These are phyloP conservation scores for Teinopalpus imperialis DNA, from an alignment of 2,888 invertebrate genomes.

Conservation along the genomic window DNA sequence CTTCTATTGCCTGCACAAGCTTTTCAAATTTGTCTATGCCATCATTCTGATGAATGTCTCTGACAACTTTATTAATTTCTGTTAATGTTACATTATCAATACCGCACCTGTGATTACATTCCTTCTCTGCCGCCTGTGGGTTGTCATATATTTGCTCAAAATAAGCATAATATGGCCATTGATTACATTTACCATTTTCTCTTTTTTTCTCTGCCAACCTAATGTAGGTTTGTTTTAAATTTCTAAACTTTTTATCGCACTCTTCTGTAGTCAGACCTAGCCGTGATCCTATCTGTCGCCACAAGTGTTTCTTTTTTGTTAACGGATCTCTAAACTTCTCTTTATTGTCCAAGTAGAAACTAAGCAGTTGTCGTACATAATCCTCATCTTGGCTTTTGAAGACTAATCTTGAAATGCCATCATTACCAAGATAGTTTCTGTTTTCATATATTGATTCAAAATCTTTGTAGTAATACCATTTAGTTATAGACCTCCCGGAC, in stretches of 20 bases:
- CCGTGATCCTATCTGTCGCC: slow-evolving; percentile 55
- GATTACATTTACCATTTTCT: slow-evolving; percentile 52
- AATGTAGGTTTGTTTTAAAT: slow-evolving; percentile 69
- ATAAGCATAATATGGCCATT: slow-evolving; percentile 66
- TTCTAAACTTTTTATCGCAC: slow-evolving; percentile 69
- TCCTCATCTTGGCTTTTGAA: slow-evolving; percentile 48
- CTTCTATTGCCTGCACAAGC: slow-evolving; percentile 56
- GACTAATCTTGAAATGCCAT: slow-evolving; percentile 32
- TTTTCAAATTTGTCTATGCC: slow-evolving; percentile 56
- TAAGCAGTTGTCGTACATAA: slow-evolving; percentile 60
- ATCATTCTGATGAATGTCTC: slow-evolving; percentile 43
- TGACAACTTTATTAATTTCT: slow-evolving; percentile 49
- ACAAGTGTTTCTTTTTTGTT: slow-evolving; percentile 60
- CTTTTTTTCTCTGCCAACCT: slow-evolving; percentile 55
- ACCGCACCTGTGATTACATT: slow-evolving; percentile 31
- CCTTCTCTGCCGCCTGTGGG: no score
- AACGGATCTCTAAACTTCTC: slow-evolving; percentile 61
- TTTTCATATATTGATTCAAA: slow-evolving; percentile 59
- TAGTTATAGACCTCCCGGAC: slow-evolving; percentile 50
- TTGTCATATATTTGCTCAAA: slow-evolving; percentile 67
- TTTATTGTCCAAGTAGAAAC: slow-evolving; percentile 63
- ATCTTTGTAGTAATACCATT: slow-evolving; percentile 68
- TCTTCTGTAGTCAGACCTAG: slow-evolving; percentile 60
- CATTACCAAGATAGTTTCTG: slow-evolving; percentile 30
- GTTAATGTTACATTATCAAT: slow-evolving; percentile 44